These are phyloP conservation scores for Calephelis nemesis DNA, from an alignment of 1,140 invertebrate genomes.

Conservation along the genomic window DNA sequence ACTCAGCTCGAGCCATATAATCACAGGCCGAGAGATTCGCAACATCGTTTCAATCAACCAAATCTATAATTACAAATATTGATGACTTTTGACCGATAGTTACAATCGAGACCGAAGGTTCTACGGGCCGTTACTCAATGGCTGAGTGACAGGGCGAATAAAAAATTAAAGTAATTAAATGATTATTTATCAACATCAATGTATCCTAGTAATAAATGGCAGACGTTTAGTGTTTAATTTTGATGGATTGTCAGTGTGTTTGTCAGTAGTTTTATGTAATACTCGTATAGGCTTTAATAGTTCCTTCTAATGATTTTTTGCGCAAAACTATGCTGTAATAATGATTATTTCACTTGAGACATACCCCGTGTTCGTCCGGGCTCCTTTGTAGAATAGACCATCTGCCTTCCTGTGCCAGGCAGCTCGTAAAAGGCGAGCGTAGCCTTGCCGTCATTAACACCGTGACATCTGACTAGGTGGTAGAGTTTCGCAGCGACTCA, in stretches of 20 bases:
- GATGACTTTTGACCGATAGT: slow-evolving; percentile 27
- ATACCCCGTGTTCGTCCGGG: background rate
- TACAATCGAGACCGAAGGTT: slow-evolving; percentile 3
- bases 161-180: slow-evolving; percentile 8
- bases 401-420: no score
- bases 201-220: slow-evolving; percentile 1
- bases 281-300: background rate
- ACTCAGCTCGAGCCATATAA: background rate
- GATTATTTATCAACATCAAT: slow-evolving; percentile 11
- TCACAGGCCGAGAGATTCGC: background rate
- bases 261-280: slow-evolving; percentile 4
- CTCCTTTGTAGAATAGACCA: background rate
- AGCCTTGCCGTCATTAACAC: no score
- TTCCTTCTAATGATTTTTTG: slow-evolving; percentile 5
- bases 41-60: slow-evolving; percentile 7
- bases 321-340: background rate
- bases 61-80: slow-evolving; percentile 27
- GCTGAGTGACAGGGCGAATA: slow-evolving; percentile 4
- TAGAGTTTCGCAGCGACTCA: no score
- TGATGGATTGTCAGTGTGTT: slow-evolving; percentile 9
- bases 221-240: slow-evolving; percentile 9
- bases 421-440: no score
- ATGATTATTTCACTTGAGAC: background rate
- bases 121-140: background rate
- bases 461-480: no score